Conservation (phyloP, 2,113 vertebrate species). For the Desmodus rotundus region DNA sequence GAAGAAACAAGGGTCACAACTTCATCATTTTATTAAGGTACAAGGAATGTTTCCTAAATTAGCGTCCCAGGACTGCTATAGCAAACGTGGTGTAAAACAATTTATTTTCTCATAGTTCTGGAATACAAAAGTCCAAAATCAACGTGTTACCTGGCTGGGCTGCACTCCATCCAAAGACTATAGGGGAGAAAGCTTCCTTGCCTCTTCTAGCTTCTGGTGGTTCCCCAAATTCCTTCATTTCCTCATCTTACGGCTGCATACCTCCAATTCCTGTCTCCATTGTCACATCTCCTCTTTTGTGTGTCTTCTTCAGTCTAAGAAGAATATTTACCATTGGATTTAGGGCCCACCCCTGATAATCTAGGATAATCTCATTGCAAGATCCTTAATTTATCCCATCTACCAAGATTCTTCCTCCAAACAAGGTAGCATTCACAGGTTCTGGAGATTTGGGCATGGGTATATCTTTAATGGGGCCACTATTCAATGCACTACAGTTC, state of each 20-base stretch:
- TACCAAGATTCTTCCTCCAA: not conserved
- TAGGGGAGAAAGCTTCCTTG: not conserved
- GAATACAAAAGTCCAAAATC: too few species aligned
- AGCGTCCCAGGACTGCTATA: too few species aligned
- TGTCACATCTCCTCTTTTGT: not conserved
- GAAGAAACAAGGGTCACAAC: not conserved
- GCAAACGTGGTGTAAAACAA: too few species aligned
- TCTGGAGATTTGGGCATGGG: not conserved
- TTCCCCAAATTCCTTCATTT: not conserved
- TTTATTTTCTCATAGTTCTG: too few species aligned
- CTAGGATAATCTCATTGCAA: not conserved
- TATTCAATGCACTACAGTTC: not conserved
- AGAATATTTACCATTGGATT: not conserved
- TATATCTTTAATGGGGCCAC: not conserved
- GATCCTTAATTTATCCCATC: too few species aligned
- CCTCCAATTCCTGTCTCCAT: not conserved
- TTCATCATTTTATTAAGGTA: not conserved
- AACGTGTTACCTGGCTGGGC: too few species aligned
- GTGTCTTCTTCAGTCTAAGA: not conserved
- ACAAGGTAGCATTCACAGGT: not conserved
- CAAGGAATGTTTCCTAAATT: not conserved
- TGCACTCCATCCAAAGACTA: too few species aligned
- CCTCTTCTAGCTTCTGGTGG: not conserved
- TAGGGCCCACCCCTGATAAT: not conserved
- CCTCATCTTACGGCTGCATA: not conserved